Base-by-base conservation (phyloP, 2,888 invertebrate genomes). In the Catonia carolina region DNA sequence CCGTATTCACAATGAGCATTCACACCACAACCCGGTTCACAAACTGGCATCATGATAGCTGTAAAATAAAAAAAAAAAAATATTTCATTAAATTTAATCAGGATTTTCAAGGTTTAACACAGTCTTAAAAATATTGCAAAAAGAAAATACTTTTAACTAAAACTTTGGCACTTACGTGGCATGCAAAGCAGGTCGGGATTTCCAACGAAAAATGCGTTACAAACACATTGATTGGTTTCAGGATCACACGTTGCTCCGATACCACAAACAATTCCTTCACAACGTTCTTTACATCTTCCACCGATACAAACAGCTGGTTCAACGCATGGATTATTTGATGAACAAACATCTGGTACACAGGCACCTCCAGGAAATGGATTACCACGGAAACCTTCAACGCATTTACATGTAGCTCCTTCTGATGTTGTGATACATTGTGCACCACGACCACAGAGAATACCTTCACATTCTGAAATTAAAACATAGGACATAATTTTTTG, bases 291-390 rank as follows among this genome's bases (percentile, higher is more conserved):
- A 71, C 93, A 94, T 60, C 93, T 81, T 22, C 92, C 92, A 17
- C 86, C 83, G 60, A 94, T 86, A 70, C 93, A 94, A 1, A 89
- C 81, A 66, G 86, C 81, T 0, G 89, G 87, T 49, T 84, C 82
- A 27, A 81, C 81, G 66, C 93, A 93, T 0, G 89, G 87, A 52
- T 84, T 76, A 0, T 82, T 79, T 2, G 84, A 77, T 0, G 89
- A 89, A 71, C 93, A 93, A 53, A 89, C 77, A 72, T 92, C 92
- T 52, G 86, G 84, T 54, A 78, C 78, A 69, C 94, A 94, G 54
- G 79, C 79, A 36, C 93, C 94, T 22, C 94, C 94, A 1, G 92
- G 89, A 76, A 93, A 94, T 6, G 94, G 92, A 74, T 94, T 93
- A 17, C 93, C 93, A 56, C 84, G 80, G 71, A 85, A 86, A 47